Evolutionary conservation across 1,140 invertebrate genomes (phyloP).

Genomic region (Zophobas morio): DNA sequence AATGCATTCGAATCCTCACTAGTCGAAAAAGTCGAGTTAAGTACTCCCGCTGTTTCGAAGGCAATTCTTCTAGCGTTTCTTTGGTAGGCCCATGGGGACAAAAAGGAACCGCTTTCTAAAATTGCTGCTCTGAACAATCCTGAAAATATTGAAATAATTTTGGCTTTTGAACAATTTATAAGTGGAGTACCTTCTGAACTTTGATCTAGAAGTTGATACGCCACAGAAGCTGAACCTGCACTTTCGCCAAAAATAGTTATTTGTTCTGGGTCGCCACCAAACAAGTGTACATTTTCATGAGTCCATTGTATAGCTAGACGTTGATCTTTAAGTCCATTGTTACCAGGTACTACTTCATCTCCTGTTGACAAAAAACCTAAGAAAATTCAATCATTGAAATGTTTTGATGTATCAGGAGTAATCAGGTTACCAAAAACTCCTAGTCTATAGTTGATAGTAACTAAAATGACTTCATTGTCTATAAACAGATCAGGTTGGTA

Average conservation of each 20-base stretch:
- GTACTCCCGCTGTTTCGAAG: constrained; percentile 21
- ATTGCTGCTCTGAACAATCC: constrained; percentile 52
- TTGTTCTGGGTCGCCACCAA: constrained; percentile 68
- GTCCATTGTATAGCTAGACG: constrained; percentile 68
- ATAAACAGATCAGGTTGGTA: constrained; percentile 71
- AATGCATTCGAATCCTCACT: constrained; percentile 22
- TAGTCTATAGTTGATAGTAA: constrained; percentile 74
- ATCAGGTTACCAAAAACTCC: constrained; percentile 47
- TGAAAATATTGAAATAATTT: background rate
- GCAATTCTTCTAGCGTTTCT: constrained; percentile 23
- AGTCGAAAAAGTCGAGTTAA: constrained; percentile 38
- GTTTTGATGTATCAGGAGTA: background rate
- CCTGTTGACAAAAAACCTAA: constrained; percentile 42
- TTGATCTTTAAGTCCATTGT: constrained; percentile 51
- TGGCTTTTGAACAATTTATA: background rate
- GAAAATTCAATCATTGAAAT: background rate
- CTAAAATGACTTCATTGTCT: constrained; percentile 72
- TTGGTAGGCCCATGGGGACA: constrained; percentile 46
- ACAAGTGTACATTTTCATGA: constrained; percentile 68
- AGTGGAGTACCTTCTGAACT: background rate
- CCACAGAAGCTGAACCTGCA: constrained; percentile 67
- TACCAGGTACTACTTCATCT: constrained; percentile 42
- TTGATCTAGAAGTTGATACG: constrained; percentile 61
- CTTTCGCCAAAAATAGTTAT: constrained; percentile 70
- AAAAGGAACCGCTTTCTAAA: constrained; percentile 44